Evolutionary conservation across 2,113 vertebrate species (phyloP).

Genomic region (Brachypteracias leptosomus): DNA sequence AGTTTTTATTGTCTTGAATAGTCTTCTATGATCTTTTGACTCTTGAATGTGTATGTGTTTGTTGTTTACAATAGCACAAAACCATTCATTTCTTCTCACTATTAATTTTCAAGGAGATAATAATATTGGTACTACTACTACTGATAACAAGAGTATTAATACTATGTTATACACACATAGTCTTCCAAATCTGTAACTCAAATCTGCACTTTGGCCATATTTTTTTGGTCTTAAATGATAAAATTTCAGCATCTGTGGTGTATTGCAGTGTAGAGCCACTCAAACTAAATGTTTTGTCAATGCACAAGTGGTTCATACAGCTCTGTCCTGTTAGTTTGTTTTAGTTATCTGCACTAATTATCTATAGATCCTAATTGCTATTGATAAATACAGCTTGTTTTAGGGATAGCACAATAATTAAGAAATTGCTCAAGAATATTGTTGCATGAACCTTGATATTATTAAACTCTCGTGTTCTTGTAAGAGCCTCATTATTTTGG

Average conservation of each 20-base stretch:
- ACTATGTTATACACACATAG: neutral
- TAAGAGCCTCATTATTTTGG: neutral
- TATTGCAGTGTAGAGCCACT: neutral
- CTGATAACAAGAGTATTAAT: neutral
- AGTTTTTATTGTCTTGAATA: neutral
- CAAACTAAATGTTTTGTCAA: neutral
- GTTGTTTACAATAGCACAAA: neutral
- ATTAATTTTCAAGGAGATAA: neutral
- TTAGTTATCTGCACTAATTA: neutral
- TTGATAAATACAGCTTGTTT: neutral
- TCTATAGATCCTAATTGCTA: neutral
- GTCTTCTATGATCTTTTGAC: neutral
- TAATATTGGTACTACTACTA: neutral
- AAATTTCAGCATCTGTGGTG: neutral
- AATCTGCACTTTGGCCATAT: neutral
- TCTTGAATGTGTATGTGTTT: neutral
- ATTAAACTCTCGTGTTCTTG: neutral
- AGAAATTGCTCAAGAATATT: neutral
- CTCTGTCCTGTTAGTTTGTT: neutral
- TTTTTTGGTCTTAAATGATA: neutral
- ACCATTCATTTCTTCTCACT: neutral
- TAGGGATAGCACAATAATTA: neutral
- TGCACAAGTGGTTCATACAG: neutral
- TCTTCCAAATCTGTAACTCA: neutral
- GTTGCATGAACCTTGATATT: neutral